A percentile compares a stretch with the other conserved stretches of the same genome.
Evolutionary conservation across 2,113 vertebrate species (phyloP).

Genomic region (Albula goreensis): DNA sequence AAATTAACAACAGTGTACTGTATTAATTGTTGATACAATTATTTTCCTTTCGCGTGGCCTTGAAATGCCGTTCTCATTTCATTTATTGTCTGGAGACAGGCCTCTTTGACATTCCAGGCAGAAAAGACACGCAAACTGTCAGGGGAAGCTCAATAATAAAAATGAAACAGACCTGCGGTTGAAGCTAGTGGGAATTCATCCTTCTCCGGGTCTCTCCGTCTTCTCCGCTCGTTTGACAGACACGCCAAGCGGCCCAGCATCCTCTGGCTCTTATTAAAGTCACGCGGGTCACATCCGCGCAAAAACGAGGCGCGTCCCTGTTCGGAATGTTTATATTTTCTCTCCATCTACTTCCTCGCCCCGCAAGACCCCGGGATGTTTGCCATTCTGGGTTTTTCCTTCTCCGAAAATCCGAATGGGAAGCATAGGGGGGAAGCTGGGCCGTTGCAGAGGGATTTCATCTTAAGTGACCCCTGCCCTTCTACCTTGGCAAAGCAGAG

Average conservation of each 20-base stretch:
- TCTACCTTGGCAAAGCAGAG: background rate
- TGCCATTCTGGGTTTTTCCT: background rate
- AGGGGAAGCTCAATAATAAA: constrained; percentile 43
- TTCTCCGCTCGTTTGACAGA: background rate
- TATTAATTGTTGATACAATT: no score
- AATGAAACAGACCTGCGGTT: constrained; percentile 24
- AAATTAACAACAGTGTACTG: no score
- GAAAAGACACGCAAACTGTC: constrained; percentile 34
- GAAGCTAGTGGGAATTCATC: background rate
- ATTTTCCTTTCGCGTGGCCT: background rate
- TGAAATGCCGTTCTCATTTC: constrained; percentile 4
- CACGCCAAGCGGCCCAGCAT: background rate
- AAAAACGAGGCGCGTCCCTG: background rate
- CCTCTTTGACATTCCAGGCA: constrained; percentile 28
- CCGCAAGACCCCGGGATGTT: background rate
- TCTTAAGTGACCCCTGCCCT: background rate
- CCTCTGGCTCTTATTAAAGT: background rate
- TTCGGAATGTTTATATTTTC: background rate
- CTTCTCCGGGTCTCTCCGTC: background rate
- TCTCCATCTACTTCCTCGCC: background rate
- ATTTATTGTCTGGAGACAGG: constrained; percentile 22
- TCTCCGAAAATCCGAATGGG: background rate
- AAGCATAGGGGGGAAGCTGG: background rate
- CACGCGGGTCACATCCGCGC: background rate
- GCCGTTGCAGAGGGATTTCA: background rate